Percentiles rank a stretch among this genome's conserved stretches.
These are phyloP conservation scores for Ellobius talpinus DNA, from an alignment of 2,113 vertebrate species.

Conservation along the genomic window DNA sequence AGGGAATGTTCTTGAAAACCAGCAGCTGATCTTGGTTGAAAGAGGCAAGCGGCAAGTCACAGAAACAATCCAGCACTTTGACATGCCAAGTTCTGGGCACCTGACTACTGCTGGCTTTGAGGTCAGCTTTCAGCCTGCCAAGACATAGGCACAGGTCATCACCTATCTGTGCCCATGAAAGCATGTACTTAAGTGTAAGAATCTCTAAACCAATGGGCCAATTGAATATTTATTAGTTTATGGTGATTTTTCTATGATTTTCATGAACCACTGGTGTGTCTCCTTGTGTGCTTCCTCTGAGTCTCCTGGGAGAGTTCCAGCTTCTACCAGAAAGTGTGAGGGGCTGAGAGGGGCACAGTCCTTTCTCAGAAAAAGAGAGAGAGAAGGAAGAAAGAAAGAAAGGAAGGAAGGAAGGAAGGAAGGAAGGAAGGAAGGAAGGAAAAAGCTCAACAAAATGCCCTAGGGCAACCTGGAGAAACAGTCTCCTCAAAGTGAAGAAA, in stretches of 20 bases:
- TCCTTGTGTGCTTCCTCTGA: background rate
- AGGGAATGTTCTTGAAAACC: conserved; percentile 46
- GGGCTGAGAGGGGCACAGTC: background rate
- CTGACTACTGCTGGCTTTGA: background rate
- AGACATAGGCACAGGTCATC: background rate
- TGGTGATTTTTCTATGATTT: background rate
- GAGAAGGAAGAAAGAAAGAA: too few species aligned
- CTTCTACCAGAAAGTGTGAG: background rate
- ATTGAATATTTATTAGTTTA: background rate
- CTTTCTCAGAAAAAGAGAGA: conserved; percentile 4
- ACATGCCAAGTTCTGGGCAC: background rate
- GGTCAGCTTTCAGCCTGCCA: background rate
- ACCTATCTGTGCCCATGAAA: background rate
- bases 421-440: background rate
- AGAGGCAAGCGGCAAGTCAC: conserved; percentile 41
- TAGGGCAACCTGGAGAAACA: background rate
- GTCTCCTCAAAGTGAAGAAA: background rate
- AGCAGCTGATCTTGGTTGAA: conserved; percentile 70
- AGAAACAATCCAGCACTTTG: background rate
- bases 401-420: accelerated
- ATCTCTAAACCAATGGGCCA: background rate
- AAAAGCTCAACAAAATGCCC: background rate
- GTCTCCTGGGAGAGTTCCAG: background rate
- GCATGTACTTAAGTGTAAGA: background rate
- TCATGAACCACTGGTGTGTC: background rate